Evolutionary conservation across 2,888 invertebrate species (phyloP).

Genomic region (Sialis fuliginosa): DNA sequence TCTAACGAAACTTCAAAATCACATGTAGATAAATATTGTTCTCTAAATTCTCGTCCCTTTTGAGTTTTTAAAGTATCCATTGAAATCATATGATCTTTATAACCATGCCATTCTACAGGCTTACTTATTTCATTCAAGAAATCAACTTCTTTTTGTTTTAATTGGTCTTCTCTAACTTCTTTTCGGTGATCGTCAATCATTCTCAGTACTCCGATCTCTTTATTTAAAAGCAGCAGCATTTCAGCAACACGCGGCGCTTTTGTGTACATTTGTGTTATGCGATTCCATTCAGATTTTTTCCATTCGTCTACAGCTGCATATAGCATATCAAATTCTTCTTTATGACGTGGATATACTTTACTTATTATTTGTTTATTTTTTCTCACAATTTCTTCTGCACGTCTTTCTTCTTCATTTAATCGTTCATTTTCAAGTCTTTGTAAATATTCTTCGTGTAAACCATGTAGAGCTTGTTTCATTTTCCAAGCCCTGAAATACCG

Average conservation of each 20-base stretch:
- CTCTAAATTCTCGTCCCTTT: slow-evolving; percentile 54
- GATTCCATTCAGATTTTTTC: slow-evolving; percentile 42
- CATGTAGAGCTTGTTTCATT: slow-evolving; percentile 30
- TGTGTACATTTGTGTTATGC: slow-evolving; percentile 42
- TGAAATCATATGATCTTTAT: slow-evolving; percentile 42
- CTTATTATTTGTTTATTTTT: slow-evolving; percentile 37
- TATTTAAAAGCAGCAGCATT: slow-evolving; percentile 49
- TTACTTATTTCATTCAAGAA: slow-evolving; percentile 50
- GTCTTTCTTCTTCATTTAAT: slow-evolving; percentile 26
- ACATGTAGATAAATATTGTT: slow-evolving; percentile 50
- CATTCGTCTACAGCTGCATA: slow-evolving; percentile 50
- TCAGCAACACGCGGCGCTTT: slow-evolving; percentile 53
- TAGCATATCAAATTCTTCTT: slow-evolving; percentile 56
- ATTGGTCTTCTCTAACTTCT: slow-evolving; percentile 37
- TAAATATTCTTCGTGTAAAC: slow-evolving; percentile 31
- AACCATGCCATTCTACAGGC: slow-evolving; percentile 59
- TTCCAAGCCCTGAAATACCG: slow-evolving; percentile 41
- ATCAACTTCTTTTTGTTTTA: slow-evolving; percentile 37
- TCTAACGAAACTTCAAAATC: slow-evolving; percentile 37
- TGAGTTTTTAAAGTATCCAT: slow-evolving; percentile 73
- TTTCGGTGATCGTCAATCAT: slow-evolving; percentile 50
- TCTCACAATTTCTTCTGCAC: slow-evolving; percentile 32
- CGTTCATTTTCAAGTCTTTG: slow-evolving; percentile 32
- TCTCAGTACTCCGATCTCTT: slow-evolving; percentile 49
- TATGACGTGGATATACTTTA: slow-evolving; percentile 50